Conservation (phyloP, 2,888 invertebrate genomes). For the Acleris laterana region DNA sequence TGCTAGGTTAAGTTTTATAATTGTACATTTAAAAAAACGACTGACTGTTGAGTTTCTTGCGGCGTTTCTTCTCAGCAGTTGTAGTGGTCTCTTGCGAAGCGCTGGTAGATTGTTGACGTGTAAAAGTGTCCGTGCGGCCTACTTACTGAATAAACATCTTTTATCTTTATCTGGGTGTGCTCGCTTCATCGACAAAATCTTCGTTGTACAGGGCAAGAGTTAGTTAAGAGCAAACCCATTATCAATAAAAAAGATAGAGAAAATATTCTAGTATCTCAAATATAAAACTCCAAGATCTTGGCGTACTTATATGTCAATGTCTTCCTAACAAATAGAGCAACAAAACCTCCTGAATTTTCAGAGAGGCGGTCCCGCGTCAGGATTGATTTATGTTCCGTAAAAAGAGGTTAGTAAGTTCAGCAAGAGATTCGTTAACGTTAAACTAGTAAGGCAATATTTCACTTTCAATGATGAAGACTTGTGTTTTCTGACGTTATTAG, state of each 20-base stretch:
- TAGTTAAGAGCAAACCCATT: not conserved
- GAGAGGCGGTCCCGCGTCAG: constrained; percentile 31
- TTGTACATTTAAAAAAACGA: no score
- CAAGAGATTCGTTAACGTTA: constrained; percentile 25
- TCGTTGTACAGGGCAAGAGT: not conserved
- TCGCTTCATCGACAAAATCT: not conserved
- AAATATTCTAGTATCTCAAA: not conserved
- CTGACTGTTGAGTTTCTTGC: no score
- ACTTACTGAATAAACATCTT: no score
- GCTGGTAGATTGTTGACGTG: no score
- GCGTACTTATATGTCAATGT: constrained; percentile 9
- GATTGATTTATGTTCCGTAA: constrained; percentile 36
- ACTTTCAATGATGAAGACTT: constrained; percentile 10
- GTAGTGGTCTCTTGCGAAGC: no score
- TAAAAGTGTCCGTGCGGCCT: no score
- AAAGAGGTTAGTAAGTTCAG: constrained; percentile 19
- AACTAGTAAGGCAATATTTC: constrained; percentile 30
- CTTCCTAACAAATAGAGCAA: constrained; percentile 11
- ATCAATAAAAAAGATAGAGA: no score
- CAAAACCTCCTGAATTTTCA: constrained; percentile 33
- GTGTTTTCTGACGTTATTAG: not conserved
- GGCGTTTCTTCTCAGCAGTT: no score
- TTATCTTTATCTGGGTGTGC: no score
- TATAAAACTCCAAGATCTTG: no score
- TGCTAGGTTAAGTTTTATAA: no score